phyloP scores from a whole-genome alignment of 2,888 invertebrate genomes.

The Patella ulyssiponensis region DNA sequence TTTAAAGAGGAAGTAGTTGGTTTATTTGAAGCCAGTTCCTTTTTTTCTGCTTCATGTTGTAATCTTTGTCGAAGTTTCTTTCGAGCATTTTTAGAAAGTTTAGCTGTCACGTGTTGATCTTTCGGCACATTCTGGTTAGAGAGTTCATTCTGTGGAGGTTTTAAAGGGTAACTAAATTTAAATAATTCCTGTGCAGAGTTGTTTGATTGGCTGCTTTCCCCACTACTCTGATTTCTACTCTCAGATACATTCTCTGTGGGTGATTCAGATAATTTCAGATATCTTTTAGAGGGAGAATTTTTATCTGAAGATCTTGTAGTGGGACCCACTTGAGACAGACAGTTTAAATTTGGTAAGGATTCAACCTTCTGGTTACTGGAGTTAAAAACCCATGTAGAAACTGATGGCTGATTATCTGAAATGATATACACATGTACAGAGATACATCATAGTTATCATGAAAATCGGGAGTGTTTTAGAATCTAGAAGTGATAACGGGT shows the following conservation, averaged over 20 bases:
- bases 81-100: too few species aligned
- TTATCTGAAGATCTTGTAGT: background rate
- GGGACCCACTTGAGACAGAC: background rate
- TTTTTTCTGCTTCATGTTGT: too few species aligned
- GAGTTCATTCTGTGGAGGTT: background rate
- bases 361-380: background rate
- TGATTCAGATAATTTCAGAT: conserved; percentile 1
- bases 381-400: background rate
- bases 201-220: background rate
- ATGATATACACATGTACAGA: too few species aligned
- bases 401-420: background rate
- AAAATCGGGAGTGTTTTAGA: too few species aligned
- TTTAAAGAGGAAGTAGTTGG: background rate
- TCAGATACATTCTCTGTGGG: background rate
- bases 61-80: too few species aligned
- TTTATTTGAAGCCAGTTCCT: too few species aligned
- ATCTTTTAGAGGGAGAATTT: background rate
- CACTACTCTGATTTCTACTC: background rate
- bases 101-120: too few species aligned
- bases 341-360: background rate
- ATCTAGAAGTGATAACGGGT: too few species aligned
- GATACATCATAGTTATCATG: too few species aligned
- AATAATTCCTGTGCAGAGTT: background rate
- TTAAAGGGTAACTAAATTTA: conserved; percentile 3
- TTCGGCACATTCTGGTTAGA: too few species aligned